A percentile compares a stretch with the other conserved stretches of the same genome.
Conservation (phyloP, 2,888 invertebrate species). For the Chironomus tentans region DNA sequence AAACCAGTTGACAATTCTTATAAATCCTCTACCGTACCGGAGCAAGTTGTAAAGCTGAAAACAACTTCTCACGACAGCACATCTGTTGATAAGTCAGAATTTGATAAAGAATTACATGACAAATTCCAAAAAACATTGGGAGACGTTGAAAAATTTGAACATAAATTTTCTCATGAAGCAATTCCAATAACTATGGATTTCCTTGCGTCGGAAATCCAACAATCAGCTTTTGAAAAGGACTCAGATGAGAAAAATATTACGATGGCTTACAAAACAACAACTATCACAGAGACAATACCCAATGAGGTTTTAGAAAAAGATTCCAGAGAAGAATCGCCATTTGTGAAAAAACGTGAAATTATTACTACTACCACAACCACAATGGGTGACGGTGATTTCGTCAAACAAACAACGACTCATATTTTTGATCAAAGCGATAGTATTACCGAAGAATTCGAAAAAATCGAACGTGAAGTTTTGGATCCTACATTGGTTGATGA, state of each 20-base stretch:
- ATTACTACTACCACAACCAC: conserved; percentile 16
- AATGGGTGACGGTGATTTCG: neutral
- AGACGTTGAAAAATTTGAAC: conserved; percentile 30
- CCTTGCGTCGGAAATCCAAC: neutral
- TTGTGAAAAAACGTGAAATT: conserved; percentile 19
- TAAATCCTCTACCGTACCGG: conserved; percentile 38
- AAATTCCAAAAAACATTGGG: conserved; percentile 40
- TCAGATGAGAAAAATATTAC: conserved; percentile 29
- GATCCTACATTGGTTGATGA: conserved; percentile 10
- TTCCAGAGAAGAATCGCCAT: neutral
- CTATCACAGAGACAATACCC: neutral
- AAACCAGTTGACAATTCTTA: conserved; percentile 42
- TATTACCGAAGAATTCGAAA: neutral
- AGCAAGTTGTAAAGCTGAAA: conserved; percentile 41
- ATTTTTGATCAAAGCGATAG: neutral
- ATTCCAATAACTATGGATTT: conserved; percentile 8
- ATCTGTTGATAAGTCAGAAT: conserved; percentile 40
- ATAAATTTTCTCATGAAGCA: neutral
- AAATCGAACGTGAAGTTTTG: neutral
- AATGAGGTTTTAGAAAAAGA: neutral
- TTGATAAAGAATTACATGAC: conserved; percentile 40
- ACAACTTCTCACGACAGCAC: conserved; percentile 39
- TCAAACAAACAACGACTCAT: neutral
- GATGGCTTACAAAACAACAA: conserved; percentile 12
- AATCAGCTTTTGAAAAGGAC: conserved; percentile 27